These are phyloP conservation scores for Synergus itoensis DNA, from an alignment of 2,888 invertebrate species.

Conservation along the genomic window DNA sequence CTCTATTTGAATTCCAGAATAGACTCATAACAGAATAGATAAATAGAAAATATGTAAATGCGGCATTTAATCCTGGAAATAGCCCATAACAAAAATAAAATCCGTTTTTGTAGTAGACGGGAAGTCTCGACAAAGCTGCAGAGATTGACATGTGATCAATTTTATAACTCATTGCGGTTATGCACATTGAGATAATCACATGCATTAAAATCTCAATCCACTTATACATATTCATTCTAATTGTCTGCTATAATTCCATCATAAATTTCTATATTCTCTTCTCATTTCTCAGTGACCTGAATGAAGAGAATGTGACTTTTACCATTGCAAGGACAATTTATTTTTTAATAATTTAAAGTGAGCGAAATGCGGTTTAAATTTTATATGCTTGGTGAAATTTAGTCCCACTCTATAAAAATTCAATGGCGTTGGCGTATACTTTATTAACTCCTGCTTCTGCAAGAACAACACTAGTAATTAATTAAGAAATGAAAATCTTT, in stretches of 20 bases:
- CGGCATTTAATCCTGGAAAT: background rate
- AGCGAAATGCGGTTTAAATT: background rate
- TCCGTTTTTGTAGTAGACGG: background rate
- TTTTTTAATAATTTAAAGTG: slow-evolving; percentile 31
- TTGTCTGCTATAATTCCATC: slow-evolving; percentile 12
- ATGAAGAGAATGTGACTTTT: slow-evolving; percentile 22
- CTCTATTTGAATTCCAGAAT: no score
- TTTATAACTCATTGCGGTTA: slow-evolving; percentile 16
- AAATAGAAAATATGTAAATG: background rate
- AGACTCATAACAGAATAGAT: no score
- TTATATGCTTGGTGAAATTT: background rate
- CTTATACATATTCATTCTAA: slow-evolving; percentile 16
- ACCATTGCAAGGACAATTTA: background rate
- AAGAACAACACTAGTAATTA: background rate
- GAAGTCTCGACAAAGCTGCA: background rate
- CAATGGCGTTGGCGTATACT: background rate
- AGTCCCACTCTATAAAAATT: background rate
- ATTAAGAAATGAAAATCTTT: background rate
- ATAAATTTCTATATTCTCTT: slow-evolving; percentile 17
- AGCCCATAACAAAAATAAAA: background rate
- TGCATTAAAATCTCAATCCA: slow-evolving; percentile 28
- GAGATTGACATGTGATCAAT: slow-evolving; percentile 13
- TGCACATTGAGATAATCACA: slow-evolving; percentile 13
- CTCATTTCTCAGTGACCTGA: slow-evolving; percentile 32
- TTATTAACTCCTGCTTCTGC: background rate